Percentiles rank a stretch among this genome's conserved stretches.
Evolutionary conservation across 2,888 invertebrate species (phyloP).

Genomic region (Cosmia trapezina): DNA sequence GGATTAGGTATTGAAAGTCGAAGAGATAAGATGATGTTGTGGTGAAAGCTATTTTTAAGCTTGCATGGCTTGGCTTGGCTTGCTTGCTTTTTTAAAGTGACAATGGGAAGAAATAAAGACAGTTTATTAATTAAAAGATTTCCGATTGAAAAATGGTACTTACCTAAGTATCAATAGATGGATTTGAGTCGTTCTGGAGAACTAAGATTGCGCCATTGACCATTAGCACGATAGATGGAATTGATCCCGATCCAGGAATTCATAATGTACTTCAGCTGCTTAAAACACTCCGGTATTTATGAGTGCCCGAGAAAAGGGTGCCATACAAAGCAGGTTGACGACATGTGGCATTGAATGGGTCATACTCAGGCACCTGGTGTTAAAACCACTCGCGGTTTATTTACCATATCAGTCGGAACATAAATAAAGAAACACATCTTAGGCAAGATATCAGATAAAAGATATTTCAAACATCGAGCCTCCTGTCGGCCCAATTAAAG

Average conservation of each 20-base stretch:
- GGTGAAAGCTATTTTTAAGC: neutral
- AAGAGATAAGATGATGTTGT: slow-evolving; percentile 23
- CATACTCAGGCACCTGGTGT: slow-evolving; percentile 43
- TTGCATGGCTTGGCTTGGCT: too few relatives aligned
- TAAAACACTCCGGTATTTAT: slow-evolving; percentile 20
- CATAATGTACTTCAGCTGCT: slow-evolving; percentile 43
- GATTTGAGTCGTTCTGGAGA: neutral
- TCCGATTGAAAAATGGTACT: neutral
- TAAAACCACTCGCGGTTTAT: slow-evolving; percentile 21
- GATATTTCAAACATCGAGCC: slow-evolving; percentile 51
- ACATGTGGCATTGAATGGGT: slow-evolving; percentile 42
- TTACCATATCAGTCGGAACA: slow-evolving; percentile 30
- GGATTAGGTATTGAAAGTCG: slow-evolving; percentile 13
- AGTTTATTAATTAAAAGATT: neutral
- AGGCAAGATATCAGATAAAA: slow-evolving; percentile 45
- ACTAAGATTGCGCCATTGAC: neutral
- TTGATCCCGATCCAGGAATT: slow-evolving; percentile 5
- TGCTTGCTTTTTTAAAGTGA: neutral
- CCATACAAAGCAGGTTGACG: slow-evolving; percentile 37
- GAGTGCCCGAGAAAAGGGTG: too few relatives aligned
- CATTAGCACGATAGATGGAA: neutral
- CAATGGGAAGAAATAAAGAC: too few relatives aligned
- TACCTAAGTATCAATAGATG: neutral
- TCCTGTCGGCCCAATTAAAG: slow-evolving; percentile 59
- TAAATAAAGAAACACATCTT: slow-evolving; percentile 29